Conservation (phyloP, 2,113 vertebrate genomes). For the Clinocottus analis region DNA sequence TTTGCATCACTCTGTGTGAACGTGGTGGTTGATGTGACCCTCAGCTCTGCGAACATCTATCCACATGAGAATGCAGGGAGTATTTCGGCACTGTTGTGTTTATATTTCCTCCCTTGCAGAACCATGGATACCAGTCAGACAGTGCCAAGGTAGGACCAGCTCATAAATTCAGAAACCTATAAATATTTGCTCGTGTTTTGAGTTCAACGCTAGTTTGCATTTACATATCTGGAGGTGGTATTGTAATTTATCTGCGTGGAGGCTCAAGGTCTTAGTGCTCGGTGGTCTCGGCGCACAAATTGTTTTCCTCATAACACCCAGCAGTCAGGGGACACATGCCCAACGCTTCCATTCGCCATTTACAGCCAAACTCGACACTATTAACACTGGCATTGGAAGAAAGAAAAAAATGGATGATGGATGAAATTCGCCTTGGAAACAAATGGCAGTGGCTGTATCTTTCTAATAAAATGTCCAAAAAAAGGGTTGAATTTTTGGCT, state of each 20-base stretch:
- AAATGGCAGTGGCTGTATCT: neutral
- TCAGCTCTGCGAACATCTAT: conserved; percentile 48
- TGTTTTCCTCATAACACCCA: conserved; percentile 46
- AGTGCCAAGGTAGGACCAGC: conserved; percentile 66
- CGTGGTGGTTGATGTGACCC: conserved; percentile 49
- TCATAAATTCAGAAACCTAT: conserved; percentile 78
- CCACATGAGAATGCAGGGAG: conserved; percentile 60
- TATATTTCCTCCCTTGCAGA: conserved; percentile 67
- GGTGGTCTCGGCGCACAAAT: conserved; percentile 56
- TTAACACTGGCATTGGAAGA: neutral
- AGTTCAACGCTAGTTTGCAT: conserved; percentile 66
- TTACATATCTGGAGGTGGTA: conserved; percentile 75
- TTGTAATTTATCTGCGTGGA: conserved; percentile 70
- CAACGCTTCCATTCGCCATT: conserved; percentile 9
- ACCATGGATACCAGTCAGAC: conserved; percentile 75
- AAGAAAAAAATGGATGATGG: neutral
- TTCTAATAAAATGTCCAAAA: neutral
- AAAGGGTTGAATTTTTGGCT: neutral
- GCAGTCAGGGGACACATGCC: conserved; percentile 31
- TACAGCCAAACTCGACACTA: neutral
- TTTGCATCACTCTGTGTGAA: conserved; percentile 21
- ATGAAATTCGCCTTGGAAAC: neutral
- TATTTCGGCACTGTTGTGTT: conserved; percentile 73
- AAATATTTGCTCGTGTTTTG: conserved; percentile 80
- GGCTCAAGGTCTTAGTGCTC: conserved; percentile 17